Evolutionary conservation across 2,888 invertebrate species (phyloP), one percentile per base, ranked within the genome.

Genomic region (Mayetiola destructor): DNA sequence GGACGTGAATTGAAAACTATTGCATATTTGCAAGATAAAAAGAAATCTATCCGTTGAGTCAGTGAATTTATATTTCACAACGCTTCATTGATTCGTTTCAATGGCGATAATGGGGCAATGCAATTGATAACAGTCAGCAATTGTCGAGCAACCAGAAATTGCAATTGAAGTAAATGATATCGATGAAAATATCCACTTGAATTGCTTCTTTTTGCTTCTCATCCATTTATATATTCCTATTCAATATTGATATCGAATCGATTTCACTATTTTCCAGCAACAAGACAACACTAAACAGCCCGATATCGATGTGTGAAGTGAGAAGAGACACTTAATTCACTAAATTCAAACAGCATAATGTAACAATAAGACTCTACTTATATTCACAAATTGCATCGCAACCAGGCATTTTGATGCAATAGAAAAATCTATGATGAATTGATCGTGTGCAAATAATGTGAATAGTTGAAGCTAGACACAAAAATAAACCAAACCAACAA

Each of bases 101-200:
- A 10, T n/a, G 14, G n/a, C 16, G 14, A 27, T 48, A 48, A 27
- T 8, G n/a, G 27, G 23, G n/a, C 27, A 48, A 14, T 27, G n/a
- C 48, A 14, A 48, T 27, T 48, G 27, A 27, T 48, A n/a, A 27
- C 27, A 27, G 2, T 42, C 6, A 4, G n/a, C n/a, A n/a, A n/a
- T n/a, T n/a, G n/a, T 32, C 32, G 10, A 32, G 10, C 32, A 32
- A 32, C 32, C 18, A 18, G 3, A 39, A 20, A n/a, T 5, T n/a
- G n/a, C n/a, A n/a, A n/a, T n/a, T n/a, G n/a, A n/a, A n/a, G n/a
- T n/a, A n/a, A n/a, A n/a, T n/a, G n/a, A n/a, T n/a, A n/a, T n/a
- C n/a, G n/a, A n/a, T n/a, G 27, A 27, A n/a, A 48, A n/a, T 27
- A 27, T 27, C 48, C 48, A 48, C 48, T 48, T 48, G 48, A 48